A percentile compares a stretch with the other conserved stretches of the same genome.
Evolutionary conservation across 2,113 vertebrate species (phyloP).

Genomic region (Burhinus oedicnemus): DNA sequence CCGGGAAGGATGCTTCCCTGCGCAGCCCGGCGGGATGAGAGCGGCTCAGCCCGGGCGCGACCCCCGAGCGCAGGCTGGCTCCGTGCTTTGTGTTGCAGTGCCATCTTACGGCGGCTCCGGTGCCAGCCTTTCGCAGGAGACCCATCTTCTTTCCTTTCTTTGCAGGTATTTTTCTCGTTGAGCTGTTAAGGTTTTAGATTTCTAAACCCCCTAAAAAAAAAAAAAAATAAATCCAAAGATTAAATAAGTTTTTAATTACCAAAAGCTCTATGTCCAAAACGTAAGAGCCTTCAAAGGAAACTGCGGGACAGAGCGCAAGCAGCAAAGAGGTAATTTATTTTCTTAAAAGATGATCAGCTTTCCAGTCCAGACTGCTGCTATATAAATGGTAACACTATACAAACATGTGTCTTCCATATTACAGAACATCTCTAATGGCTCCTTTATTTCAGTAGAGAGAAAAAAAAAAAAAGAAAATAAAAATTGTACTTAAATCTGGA

Average conservation of each 20-base stretch:
- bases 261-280: background rate
- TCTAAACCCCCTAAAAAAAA: background rate
- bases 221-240: background rate
- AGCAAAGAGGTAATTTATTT: background rate
- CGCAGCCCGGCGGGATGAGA: background rate
- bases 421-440: background rate
- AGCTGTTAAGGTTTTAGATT: background rate
- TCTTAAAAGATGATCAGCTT: background rate
- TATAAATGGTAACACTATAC: background rate
- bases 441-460: background rate
- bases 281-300: background rate
- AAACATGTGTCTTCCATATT: background rate
- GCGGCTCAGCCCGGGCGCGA: background rate
- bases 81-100: slow-evolving; percentile 71
- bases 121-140: background rate
- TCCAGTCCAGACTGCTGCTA: background rate
- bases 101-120: slow-evolving; percentile 73
- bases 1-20: background rate
- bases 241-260: background rate
- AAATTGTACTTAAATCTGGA: background rate
- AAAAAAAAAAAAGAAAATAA: background rate
- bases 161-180: background rate
- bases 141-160: background rate
- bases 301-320: background rate
- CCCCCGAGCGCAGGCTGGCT: too few relatives aligned